phyloP scores from a whole-genome alignment of 30 jellyfish, hydroid and myxozoan genomes.

The Pseudorhiza aurosa region DNA sequence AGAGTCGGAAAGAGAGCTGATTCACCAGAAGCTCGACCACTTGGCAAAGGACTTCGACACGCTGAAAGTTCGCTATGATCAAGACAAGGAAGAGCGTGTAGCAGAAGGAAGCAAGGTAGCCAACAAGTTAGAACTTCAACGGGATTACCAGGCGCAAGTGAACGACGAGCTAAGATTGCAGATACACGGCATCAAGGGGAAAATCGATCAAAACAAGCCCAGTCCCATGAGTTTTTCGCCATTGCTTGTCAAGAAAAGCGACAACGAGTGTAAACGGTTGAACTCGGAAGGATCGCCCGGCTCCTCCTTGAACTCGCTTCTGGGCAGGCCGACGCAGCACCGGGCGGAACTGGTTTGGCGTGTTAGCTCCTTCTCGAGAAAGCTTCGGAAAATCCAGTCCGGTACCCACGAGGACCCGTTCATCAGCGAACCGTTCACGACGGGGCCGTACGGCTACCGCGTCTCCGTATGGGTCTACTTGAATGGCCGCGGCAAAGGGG shows the following conservation, averaged over 20 bases:
- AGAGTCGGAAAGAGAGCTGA: conserved; percentile 55
- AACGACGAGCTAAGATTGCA: conserved; percentile 93
- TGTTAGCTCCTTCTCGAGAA: conserved; percentile 77
- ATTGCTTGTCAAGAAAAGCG: conserved; percentile 44
- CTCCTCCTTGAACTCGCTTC: conserved; percentile 75
- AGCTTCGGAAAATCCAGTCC: conserved; percentile 90
- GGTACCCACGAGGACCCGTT: conserved; percentile 96
- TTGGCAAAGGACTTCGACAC: conserved; percentile 70
- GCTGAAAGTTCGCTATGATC: conserved; percentile 60
- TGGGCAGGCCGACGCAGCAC: conserved; percentile 55
- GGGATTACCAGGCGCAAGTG: conserved; percentile 86
- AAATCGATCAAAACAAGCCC: conserved; percentile 53
- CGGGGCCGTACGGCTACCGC: conserved; percentile 97
- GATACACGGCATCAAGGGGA: conserved; percentile 80
- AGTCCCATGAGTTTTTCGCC: conserved; percentile 69
- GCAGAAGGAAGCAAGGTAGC: conserved; percentile 65
- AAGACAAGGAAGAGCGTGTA: conserved; percentile 63
- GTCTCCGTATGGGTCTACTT: conserved; percentile 93
- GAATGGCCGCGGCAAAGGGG: conserved; percentile 98
- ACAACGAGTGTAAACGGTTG: conserved; percentile 49
- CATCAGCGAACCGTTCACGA: conserved; percentile 90
- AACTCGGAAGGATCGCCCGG: conserved; percentile 67
- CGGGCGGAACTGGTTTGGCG: conserved; percentile 99
- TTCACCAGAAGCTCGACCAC: conserved; percentile 71
- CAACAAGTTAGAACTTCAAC: conserved; percentile 75